Base-by-base conservation (phyloP, 2,888 invertebrate species). In the Brachynemurus nebulosus region DNA sequence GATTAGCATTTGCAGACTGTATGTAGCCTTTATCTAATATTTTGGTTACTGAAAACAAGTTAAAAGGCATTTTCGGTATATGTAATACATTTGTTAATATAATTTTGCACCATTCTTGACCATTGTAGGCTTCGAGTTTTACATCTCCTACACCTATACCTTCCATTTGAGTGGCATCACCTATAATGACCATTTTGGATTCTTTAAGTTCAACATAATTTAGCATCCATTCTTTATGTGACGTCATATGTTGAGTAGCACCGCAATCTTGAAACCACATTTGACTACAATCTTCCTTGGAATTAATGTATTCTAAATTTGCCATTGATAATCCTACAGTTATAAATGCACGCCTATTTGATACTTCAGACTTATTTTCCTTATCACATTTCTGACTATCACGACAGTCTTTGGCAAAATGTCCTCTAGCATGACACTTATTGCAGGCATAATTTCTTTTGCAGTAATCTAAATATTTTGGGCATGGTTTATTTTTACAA, bases 71-170 rank as follows among this genome's bases (percentile, higher is more conserved):
- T 19, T 46, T 43, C 11, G 46, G 46, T 8, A 27, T 43, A 40
- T 46, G 40, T 14, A 46, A 19, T 11, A 46, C 46, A 21, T 43
- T 18, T 4, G 16, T 17, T 14, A 39, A 14, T 9, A 39, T 14
- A 2, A 39, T 39, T 45, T 52, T 45, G 11, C 52, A 25, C 50
- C 52, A 55, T 20, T 44, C 23, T 14, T 51, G 25, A 23, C 55
- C 55, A 42, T 56, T 49, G 16, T 48, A 55, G 5, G 53, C 55
- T n/a, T 44, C 53, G 51, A 37, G 56, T 27, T 38, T n/a, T n/a
- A n/a, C n/a, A n/a, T n/a, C n/a, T n/a, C n/a, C n/a, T n/a, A n/a
- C n/a, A n/a, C n/a, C n/a, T n/a, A 50, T 46, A n/a, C 52, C 53
- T 47, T 51, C 41, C 27, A 57, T 16, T 51, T 45, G 35, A n/a